phyloP scores from a whole-genome alignment of 1,140 invertebrate species.

The Apis mellifera region DNA sequence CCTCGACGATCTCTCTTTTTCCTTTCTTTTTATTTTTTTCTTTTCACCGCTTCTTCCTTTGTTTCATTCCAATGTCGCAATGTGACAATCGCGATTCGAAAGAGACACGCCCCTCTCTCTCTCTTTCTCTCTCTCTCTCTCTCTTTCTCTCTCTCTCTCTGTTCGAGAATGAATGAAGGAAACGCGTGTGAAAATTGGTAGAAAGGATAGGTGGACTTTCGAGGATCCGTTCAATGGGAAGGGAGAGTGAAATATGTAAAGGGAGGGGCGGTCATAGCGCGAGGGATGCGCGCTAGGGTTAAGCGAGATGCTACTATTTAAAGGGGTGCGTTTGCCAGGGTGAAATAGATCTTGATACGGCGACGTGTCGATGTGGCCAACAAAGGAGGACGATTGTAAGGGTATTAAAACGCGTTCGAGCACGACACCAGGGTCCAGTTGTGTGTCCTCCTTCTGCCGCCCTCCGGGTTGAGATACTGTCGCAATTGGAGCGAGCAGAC shows the following conservation, averaged over 20 bases:
- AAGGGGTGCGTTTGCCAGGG: slow-evolving; percentile 41
- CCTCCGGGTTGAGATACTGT: slow-evolving; percentile 6
- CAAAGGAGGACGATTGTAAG: slow-evolving; percentile 31
- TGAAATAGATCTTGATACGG: slow-evolving; percentile 61
- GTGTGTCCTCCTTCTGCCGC: background rate
- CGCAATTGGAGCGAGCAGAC: slow-evolving; percentile 10
- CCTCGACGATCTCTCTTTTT: no score
- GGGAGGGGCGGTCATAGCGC: slow-evolving; percentile 8
- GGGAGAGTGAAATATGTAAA: slow-evolving; percentile 54
- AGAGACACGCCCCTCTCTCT: background rate
- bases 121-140: no score
- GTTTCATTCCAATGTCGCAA: background rate
- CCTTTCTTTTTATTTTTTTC: background rate
- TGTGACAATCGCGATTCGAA: background rate
- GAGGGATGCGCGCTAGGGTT: slow-evolving; percentile 17
- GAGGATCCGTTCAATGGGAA: slow-evolving; percentile 35
- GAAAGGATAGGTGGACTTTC: background rate
- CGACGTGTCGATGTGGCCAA: slow-evolving; percentile 42
- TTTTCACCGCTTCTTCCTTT: background rate
- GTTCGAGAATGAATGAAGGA: background rate
- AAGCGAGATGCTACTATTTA: slow-evolving; percentile 27
- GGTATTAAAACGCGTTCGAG: slow-evolving; percentile 37
- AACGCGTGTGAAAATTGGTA: slow-evolving; percentile 15
- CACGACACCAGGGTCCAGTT: slow-evolving; percentile 13
- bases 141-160: no score